Conservation (phyloP, 2,888 invertebrate species). For the Hirtodrosophila histrioides region DNA sequence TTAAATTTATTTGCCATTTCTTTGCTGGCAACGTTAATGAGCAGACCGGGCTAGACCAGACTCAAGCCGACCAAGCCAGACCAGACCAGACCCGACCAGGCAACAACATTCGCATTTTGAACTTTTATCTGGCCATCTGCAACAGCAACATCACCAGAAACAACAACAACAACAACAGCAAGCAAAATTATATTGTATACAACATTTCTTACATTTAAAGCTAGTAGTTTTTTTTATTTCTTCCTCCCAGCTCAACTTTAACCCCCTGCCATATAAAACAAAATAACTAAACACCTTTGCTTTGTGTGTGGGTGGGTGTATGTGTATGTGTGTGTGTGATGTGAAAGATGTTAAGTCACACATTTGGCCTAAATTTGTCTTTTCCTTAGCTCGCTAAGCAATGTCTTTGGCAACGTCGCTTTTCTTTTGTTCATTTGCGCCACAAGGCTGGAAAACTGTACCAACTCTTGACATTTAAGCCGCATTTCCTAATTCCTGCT, state of each 20-base stretch:
- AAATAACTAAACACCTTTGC: conserved; percentile 60
- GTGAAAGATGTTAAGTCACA: conserved; percentile 80
- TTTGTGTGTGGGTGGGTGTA: conserved; percentile 32
- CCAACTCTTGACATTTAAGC: conserved; percentile 77
- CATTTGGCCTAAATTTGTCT: conserved; percentile 79
- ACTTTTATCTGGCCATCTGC: conserved; percentile 77
- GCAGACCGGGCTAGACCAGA: conserved; percentile 53
- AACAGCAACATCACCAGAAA: conserved; percentile 34
- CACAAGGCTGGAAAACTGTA: conserved; percentile 69
- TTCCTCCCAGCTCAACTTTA: conserved; percentile 70
- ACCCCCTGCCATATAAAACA: conserved; percentile 67
- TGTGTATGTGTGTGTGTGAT: conserved; percentile 52
- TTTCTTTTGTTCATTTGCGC: conserved; percentile 75
- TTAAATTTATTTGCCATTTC: conserved; percentile 81
- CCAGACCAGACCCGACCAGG: conserved; percentile 22
- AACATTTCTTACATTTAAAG: conserved; percentile 68
- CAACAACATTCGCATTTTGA: conserved; percentile 69
- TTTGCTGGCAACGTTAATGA: conserved; percentile 74
- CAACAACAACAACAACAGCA: conserved; percentile 31
- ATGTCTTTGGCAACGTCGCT: conserved; percentile 38
- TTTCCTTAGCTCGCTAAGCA: conserved; percentile 54
- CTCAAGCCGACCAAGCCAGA: conserved; percentile 12
- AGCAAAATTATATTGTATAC: conserved; percentile 73
- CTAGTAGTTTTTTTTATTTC: conserved; percentile 47
- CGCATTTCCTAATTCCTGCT: conserved; percentile 72